Base-by-base conservation (phyloP, 2,888 invertebrate genomes). In the Philhelius pedissequus region DNA sequence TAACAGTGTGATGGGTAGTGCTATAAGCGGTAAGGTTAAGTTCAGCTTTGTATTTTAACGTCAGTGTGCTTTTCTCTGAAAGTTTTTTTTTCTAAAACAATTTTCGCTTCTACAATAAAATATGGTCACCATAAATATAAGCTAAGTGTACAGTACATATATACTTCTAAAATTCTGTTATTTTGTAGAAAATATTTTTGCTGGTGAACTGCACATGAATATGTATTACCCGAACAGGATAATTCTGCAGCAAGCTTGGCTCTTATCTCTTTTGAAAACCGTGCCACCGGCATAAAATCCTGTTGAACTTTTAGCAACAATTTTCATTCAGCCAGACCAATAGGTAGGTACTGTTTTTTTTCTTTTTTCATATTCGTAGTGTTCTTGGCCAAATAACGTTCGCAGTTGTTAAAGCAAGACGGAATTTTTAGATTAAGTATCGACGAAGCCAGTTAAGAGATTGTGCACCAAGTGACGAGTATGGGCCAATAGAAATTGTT, bases 151-250 rank as follows among this genome's bases (percentile, higher is more conserved):
- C 18, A 15, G n/a, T 15, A 18, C 27, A 54, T 30, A 4, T 11
- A 18, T 6, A 5, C 7, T 2, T 15, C 66, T 71, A 71, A 71
- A 81, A 58, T 71, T 60, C 35, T 60, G 68, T 30, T 71, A 68
- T 82, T 82, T 82, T 73, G 68, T 82, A 58, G 45, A 52, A 60
- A 73, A 62, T 20, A 68, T 77, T 71, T 76, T 77, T 27, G 43
- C 32, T 52, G 43, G 32, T 54, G 20, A 32, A 58, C 45, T 54
- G 52, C 56, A 50, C 76, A 82, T 82, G 81, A 82, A 82, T 73
- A 76, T 82, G 76, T 76, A 82, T 82, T 68, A 76, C 52, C 18
- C 66, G 60, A 66, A 60, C 13, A 43, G 76, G 38, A 76, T 60
- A 71, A 60, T 60, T 11, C 38, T 52, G 56, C 20, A 66, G 38